Base-by-base conservation (phyloP, 30 jellyfish, hydroid and myxozoan species). In the Hydractinia symbiolongicarpus region DNA sequence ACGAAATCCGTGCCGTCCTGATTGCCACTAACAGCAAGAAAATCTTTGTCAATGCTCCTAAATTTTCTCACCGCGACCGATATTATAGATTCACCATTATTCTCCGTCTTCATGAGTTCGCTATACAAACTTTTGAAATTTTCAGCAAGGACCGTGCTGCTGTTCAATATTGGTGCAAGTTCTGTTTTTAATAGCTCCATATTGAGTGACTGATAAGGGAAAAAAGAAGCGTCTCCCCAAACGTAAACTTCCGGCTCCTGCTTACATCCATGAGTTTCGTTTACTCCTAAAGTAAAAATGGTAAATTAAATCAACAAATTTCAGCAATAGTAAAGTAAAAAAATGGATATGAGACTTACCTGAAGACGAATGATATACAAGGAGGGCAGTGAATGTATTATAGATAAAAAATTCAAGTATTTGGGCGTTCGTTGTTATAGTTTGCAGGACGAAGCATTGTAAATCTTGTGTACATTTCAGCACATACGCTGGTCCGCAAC, bases 401-500 rank as follows among this genome's bases (percentile, higher is more conserved):
- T 70, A 11, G 50, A 55, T 61, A 54, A 53, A 75, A 67, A 90
- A 86, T 66, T 90, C 94, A 79, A 90, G 10, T 16, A 44, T 21
- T 7, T 58, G 30, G 14, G 95, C 95, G 49, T 60, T 71, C n/a
- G 97, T 90, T 50, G 6, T 58, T 0, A 90, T 53, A 4, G 53
- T 61, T 40, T 90, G 90, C 53, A 50, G 40, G n/a, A 53, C 69
- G 53, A 5, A 50, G 68, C 97, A 90, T 54, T 79, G 6, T 8
- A 86, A 60, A 5, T 64, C 54, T 8, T 80, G 20, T 20, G 87
- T n/a, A 66, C 97, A 90, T 21, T 72, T 74, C 9, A 90, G 72
- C 51, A 90, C 77, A 56, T 85, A 85, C 8, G 95, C 97, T 0
- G 82, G 80, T 11, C 97, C 97, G 58, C 97, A 90, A 53, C 88